Evolutionary conservation across 2,888 invertebrate species (phyloP).

Genomic region (Hoplodrina blanda): DNA sequence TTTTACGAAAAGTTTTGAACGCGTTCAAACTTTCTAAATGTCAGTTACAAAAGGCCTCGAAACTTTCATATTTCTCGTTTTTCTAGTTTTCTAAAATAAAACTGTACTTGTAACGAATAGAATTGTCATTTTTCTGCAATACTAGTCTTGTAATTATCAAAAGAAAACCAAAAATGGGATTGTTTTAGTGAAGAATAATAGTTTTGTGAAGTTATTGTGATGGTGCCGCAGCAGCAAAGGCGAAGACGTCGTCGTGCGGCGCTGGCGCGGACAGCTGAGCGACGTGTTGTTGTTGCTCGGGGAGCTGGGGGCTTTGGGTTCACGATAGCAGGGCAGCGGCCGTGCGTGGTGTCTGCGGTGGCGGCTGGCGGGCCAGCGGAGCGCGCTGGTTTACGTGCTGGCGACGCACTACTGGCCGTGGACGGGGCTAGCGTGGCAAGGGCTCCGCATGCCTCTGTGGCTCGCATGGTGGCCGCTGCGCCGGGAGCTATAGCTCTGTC

Average conservation of each 20-base stretch:
- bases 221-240: conserved; percentile 88
- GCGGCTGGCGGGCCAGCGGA: conserved; percentile 96
- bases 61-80: conserved; percentile 86
- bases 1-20: conserved; percentile 60
- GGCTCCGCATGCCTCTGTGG: conserved; percentile 98
- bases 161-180: conserved; percentile 53
- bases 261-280: conserved; percentile 90
- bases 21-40: conserved; percentile 79
- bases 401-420: conserved; percentile 97
- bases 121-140: not conserved
- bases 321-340: conserved; percentile 98
- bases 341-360: conserved; percentile 98
- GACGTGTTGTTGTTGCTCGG: conserved; percentile 95
- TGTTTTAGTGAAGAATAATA: conserved; percentile 57
- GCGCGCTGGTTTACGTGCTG: conserved; percentile 96
- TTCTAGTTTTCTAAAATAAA: conserved; percentile 82
- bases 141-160: conserved; percentile 35
- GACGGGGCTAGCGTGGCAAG: conserved; percentile 98
- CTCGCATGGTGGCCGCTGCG: conserved; percentile 96
- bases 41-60: conserved; percentile 81
- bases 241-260: conserved; percentile 85
- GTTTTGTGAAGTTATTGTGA: conserved; percentile 70
- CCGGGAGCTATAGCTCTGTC: conserved; percentile 95
- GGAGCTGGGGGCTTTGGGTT: conserved; percentile 98
- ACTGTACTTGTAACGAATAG: conserved; percentile 39